A percentile compares a stretch with the other conserved stretches of the same genome.
phyloP scores from a whole-genome alignment of 2,113 vertebrate species.

The cattle (Bos taurus) region ARS-UCD2.0 NC_037338.1:105748501-105749000 shows the following conservation, averaged over 20 bases:
- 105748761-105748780: background rate
- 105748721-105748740: background rate
- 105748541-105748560: fast-evolving
- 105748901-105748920: fast-evolving
- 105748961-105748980: fast-evolving
- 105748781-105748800: background rate
- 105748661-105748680: background rate
- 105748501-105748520: background rate
- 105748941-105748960: fast-evolving
- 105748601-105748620: background rate
- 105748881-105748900: fast-evolving
- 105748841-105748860: fast-evolving
- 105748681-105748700: background rate
- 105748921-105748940: fast-evolving
- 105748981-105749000: too few species aligned
- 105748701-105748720: background rate
- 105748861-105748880: fast-evolving
- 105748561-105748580: background rate
- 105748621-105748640: background rate
- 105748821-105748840: too few species aligned
- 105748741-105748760: background rate
- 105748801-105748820: too few species aligned
- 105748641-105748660: background rate
- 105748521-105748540: fast-evolving
- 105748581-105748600: background rate